Base-by-base conservation (phyloP, 2,113 vertebrate species). In the Rana temporaria region DNA sequence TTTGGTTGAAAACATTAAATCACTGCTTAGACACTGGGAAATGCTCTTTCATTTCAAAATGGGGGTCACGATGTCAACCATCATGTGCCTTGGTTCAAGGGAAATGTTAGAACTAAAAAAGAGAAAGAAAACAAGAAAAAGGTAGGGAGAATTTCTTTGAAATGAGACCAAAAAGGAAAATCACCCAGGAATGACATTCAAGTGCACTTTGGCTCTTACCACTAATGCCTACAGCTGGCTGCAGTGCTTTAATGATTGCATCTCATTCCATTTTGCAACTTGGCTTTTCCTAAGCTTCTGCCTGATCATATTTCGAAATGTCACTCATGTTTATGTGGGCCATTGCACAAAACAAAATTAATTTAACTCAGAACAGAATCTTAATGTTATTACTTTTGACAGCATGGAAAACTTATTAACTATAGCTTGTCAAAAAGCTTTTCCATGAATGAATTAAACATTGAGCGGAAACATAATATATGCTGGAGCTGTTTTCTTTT, bases 311-410 rank as follows among this genome's bases (percentile, higher is more conserved):
- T 93, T 94, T 89, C 20, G 52, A 91, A 90, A 90, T 90, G 90
- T 91, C 92, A 91, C 84, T 91, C 89, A 92, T 0, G 0, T 89
- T 90, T 91, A 84, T 79, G 87, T 87, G 92, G 87, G 80, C 89
- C 88, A 89, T 82, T 86, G 88, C 86, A 89, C 90, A 92, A 91
- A 92, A 85, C 90, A 91, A 91, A 93, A 93, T 94, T 93, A 93
- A 93, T 93, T 94, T 92, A 89, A 90, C 88, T 91, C 85, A 85
- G 87, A 90, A 90, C 52, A 77, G 86, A 87, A 84, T 24, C 64
- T 87, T 93, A 92, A 93, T 91, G 91, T 89, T 93, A 92, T 91
- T 93, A 91, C 87, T 93, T 90, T 90, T 91, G 94, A 94, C 92
- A 93, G 87, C 90, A 91, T 86, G 86, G 87, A 91, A 92, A 93